These are phyloP conservation scores for Hydractinia symbiolongicarpus DNA, from an alignment of 30 jellyfish, hydroid and myxozoan species.

Conservation along the genomic window DNA sequence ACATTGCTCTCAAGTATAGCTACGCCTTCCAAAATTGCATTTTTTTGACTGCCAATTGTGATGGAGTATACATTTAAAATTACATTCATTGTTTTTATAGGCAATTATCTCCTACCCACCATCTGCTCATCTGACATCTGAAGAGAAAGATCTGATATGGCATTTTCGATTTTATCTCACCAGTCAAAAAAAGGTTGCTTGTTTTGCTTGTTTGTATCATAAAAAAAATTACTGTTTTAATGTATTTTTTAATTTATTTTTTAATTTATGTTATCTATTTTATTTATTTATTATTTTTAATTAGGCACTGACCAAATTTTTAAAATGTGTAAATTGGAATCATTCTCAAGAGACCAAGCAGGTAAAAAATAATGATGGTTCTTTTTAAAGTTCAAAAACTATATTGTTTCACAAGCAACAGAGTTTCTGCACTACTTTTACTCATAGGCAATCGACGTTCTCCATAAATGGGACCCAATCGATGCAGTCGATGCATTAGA, in stretches of 20 bases:
- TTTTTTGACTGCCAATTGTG: no score
- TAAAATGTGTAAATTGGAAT: slow-evolving; percentile 95
- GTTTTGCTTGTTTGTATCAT: not conserved
- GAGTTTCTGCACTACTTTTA: not conserved
- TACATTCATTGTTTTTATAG: slow-evolving; percentile 32
- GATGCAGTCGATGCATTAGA: slow-evolving; percentile 97
- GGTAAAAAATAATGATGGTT: slow-evolving; percentile 20
- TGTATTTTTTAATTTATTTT: not conserved
- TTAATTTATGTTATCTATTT: not conserved
- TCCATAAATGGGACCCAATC: slow-evolving; percentile 94
- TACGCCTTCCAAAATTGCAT: no score
- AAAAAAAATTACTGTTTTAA: not conserved
- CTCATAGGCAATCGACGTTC: slow-evolving; percentile 71
- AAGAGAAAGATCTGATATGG: slow-evolving; percentile 95
- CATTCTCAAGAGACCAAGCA: slow-evolving; percentile 88
- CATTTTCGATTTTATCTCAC: slow-evolving; percentile 86
- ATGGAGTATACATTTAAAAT: not conserved
- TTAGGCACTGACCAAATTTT: slow-evolving; percentile 95
- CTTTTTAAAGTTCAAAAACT: no score
- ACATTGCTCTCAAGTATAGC: no score
- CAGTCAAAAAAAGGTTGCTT: slow-evolving; percentile 73
- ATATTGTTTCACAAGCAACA: not conserved
- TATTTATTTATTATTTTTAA: not conserved
- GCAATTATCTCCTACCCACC: slow-evolving; percentile 90
- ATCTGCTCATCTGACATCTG: slow-evolving; percentile 72